phyloP scores from a whole-genome alignment of 2,888 invertebrate genomes.

The Drosophila subsilvestris region DNA sequence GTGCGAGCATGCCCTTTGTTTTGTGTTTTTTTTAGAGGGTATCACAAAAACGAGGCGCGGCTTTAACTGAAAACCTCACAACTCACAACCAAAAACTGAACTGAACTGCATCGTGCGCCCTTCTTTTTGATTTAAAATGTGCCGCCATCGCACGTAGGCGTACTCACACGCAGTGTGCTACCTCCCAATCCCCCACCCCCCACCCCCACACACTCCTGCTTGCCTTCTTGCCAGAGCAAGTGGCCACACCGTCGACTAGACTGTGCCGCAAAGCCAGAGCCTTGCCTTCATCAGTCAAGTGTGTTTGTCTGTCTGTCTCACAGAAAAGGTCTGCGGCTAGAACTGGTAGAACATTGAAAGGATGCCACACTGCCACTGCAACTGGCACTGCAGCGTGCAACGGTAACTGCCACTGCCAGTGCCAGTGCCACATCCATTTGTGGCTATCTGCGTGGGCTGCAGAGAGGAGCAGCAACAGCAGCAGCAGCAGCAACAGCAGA shows the following conservation, averaged over 20 bases:
- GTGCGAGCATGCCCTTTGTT: not conserved
- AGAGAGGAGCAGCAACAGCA: constrained; percentile 3
- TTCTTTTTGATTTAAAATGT: constrained; percentile 78
- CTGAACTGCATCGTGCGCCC: constrained; percentile 64
- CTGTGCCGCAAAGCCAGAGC: constrained; percentile 54
- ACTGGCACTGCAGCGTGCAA: constrained; percentile 1
- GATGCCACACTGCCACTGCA: constrained; percentile 4
- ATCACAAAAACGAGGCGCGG: constrained; percentile 38
- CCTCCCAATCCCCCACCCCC: not conserved
- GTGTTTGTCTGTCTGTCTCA: constrained; percentile 34
- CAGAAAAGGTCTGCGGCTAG: constrained; percentile 17
- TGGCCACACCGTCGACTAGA: not conserved
- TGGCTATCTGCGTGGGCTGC: constrained; percentile 33
- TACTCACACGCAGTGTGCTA: constrained; percentile 62
- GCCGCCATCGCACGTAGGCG: constrained; percentile 72
- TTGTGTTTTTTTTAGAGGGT: not conserved
- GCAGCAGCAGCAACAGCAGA: constrained; percentile 7
- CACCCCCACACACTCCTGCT: not conserved
- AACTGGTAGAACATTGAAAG: constrained; percentile 19
- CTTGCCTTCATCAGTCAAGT: constrained; percentile 43
- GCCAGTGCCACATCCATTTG: constrained; percentile 25
- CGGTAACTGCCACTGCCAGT: constrained; percentile 11
- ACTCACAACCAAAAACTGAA: constrained; percentile 14
- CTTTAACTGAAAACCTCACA: constrained; percentile 15
- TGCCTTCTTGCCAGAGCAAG: not conserved